Evolutionary conservation across 2,888 invertebrate genomes (phyloP), one percentile per base, ranked within the genome.

Genomic region (Osmoderma eremita): DNA sequence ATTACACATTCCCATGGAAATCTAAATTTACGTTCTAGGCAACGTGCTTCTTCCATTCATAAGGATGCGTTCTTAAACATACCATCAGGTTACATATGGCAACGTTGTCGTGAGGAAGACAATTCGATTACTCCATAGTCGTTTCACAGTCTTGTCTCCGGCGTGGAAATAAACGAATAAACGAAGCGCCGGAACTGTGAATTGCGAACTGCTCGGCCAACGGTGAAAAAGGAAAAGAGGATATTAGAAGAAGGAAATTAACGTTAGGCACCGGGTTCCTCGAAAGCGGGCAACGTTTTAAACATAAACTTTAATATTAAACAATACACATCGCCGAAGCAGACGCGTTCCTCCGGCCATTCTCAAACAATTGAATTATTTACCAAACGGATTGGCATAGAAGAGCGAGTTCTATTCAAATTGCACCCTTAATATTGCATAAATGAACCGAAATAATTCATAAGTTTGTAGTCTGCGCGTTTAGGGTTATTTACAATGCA

Each of bases 401-500:
- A 80, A 79, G 78, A 78, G 79, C 78, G 79, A 79, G 78, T 81
- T 82, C 82, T 82, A 82, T 83, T 83, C 83, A 82, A 83, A 83
- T 82, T 82, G 83, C 82, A 81, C 78, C 79, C 78, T 83, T 78
- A 82, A 83, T 83, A 82, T 82, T 82, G 79, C 80, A 83, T 82
- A 82, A 82, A 82, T 81, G 82, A 81, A 79, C 79, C 74, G 79
- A 83, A 83, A 83, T 83, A 82, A 83, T 83, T 82, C 81, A 83
- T 82, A 82, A 83, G 80, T 81, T 80, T 81, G 81, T 82, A 82
- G 81, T 80, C 81, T 80, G 81, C 81, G 80, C 82, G 83, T 82
- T 83, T 83, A 82, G 79, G 81, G 81, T 81, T 82, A 82, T 83
- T 82, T 82, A 82, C 82, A 82, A 82, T 83, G 85, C 84, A 85